Evolutionary conservation across 2,888 invertebrate genomes (phyloP).

Genomic region (Zootermopsis nevadensis): DNA sequence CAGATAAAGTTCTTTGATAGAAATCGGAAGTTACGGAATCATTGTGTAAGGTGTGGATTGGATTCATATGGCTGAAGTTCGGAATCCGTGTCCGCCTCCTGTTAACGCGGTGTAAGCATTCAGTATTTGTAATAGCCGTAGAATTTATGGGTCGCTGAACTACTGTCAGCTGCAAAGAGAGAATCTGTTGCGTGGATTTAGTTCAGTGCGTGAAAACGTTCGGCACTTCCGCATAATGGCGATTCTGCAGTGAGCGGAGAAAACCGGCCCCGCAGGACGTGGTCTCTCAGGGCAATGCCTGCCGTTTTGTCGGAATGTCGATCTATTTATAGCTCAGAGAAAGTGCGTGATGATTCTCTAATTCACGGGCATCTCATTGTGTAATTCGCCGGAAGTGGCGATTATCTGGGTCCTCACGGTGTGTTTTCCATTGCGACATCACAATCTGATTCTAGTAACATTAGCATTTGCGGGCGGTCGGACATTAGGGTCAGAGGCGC

Average conservation of each 20-base stretch:
- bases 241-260: not conserved
- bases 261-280: slow-evolving; percentile 13
- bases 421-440: not conserved
- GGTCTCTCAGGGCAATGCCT: not conserved
- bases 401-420: not conserved
- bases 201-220: too few relatives aligned
- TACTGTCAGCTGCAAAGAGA: too few relatives aligned
- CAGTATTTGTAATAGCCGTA: too few relatives aligned
- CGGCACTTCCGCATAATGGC: not conserved
- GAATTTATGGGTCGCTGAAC: too few relatives aligned
- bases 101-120: too few relatives aligned
- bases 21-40: too few relatives aligned
- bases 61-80: too few relatives aligned
- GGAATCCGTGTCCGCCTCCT: too few relatives aligned
- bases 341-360: not conserved
- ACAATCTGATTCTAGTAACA: not conserved
- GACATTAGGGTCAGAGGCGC: not conserved
- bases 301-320: not conserved
- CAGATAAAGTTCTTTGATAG: too few relatives aligned
- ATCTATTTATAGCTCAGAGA: not conserved
- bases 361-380: not conserved
- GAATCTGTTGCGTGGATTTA: too few relatives aligned
- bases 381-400: not conserved
- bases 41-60: too few relatives aligned
- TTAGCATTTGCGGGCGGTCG: not conserved